A percentile compares a stretch with the other conserved stretches of the same genome.
Evolutionary conservation across 2,888 invertebrate species (phyloP).

Genomic region (Smittia sp.): DNA sequence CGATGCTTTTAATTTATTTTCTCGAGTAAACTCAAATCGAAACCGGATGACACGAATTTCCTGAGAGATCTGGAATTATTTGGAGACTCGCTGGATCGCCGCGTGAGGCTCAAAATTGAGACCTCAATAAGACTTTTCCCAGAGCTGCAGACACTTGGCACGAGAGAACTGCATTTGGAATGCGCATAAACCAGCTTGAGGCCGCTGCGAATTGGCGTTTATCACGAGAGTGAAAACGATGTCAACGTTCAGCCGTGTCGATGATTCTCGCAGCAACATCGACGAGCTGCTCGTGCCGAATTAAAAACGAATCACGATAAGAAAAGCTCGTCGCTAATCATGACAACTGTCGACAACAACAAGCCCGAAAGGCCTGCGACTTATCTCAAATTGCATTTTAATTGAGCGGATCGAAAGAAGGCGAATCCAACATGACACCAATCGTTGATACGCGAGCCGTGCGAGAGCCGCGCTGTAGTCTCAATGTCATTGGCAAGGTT

Average conservation of each 20-base stretch:
- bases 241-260: too few species aligned
- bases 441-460: too few species aligned
- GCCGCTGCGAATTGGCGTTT: too few species aligned
- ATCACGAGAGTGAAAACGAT: too few species aligned
- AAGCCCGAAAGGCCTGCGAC: neutral
- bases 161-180: neutral
- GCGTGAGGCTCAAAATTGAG: too few species aligned
- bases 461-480: too few species aligned
- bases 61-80: neutral
- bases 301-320: neutral
- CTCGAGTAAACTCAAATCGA: neutral
- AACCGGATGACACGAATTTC: conserved; percentile 16
- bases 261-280: too few species aligned
- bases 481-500: too few species aligned
- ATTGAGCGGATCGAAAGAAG: neutral
- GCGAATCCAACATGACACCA: neutral
- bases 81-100: too few species aligned
- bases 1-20: too few species aligned
- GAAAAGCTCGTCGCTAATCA: neutral
- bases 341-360: neutral
- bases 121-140: too few species aligned
- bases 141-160: neutral
- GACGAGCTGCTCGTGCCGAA: neutral
- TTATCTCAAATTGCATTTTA: conserved; percentile 18
- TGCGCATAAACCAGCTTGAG: too few species aligned